These are phyloP conservation scores for Hirtodrosophila alboralis DNA, from an alignment of 2,888 invertebrate species.

Conservation along the genomic window DNA sequence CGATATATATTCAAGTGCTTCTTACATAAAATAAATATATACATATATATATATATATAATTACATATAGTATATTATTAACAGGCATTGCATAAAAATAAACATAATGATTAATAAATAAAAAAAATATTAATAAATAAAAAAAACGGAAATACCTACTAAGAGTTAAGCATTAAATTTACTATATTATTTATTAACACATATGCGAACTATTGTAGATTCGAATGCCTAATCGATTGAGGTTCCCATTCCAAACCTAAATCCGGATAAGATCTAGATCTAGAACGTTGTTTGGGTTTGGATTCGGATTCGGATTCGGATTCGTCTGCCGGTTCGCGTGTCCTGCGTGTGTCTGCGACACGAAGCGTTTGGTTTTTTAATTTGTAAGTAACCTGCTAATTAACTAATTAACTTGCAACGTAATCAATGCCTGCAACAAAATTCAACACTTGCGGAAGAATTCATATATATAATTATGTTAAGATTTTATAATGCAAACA, in stretches of 20 bases:
- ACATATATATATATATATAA: constrained; percentile 59
- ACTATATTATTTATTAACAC: constrained; percentile 62
- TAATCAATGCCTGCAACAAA: constrained; percentile 48
- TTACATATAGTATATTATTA: constrained; percentile 67
- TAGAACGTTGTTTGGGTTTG: constrained; percentile 1
- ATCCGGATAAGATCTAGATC: constrained; percentile 1
- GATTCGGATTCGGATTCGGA: not conserved
- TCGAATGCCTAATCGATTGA: constrained; percentile 58
- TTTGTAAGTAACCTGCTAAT: constrained; percentile 73
- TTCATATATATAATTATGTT: constrained; percentile 73
- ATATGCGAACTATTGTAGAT: constrained; percentile 57
- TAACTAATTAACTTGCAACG: constrained; percentile 57
- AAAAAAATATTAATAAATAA: constrained; percentile 1
- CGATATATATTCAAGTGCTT: constrained; percentile 85
- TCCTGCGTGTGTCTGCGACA: constrained; percentile 20
- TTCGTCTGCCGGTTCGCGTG: constrained; percentile 24
- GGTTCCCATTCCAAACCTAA: constrained; percentile 22
- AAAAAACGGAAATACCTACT: constrained; percentile 55
- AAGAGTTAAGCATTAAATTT: constrained; percentile 67
- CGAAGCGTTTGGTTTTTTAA: constrained; percentile 67
- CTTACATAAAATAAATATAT: constrained; percentile 82
- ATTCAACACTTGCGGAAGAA: constrained; percentile 47
- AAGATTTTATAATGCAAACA: constrained; percentile 73
- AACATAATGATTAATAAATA: constrained; percentile 7
- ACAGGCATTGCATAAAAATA: constrained; percentile 46